These are phyloP conservation scores for Nasonia giraulti DNA, from an alignment of 1,140 invertebrate species.

Conservation along the genomic window DNA sequence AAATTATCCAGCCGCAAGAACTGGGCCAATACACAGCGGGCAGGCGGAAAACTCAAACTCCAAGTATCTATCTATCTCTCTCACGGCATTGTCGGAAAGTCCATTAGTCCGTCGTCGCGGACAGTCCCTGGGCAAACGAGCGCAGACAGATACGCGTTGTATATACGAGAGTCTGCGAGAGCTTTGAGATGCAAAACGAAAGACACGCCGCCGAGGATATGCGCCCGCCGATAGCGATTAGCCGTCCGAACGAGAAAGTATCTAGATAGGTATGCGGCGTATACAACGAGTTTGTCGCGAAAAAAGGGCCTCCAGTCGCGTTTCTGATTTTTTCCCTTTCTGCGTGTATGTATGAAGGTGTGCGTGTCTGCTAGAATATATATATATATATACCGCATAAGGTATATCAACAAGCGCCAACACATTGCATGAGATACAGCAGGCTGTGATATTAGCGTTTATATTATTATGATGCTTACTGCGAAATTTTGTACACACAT, in stretches of 20 bases:
- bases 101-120: background rate
- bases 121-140: background rate
- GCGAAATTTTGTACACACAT: no score
- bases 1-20: background rate
- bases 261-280: no score
- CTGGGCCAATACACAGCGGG: background rate
- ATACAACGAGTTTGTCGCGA: no score
- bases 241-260: background rate
- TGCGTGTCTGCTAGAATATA: background rate
- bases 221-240: background rate
- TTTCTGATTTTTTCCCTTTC: no score
- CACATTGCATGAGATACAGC: background rate
- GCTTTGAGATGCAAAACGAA: background rate
- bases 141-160: background rate
- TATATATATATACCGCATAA: no score
- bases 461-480: background rate
- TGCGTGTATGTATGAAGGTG: no score
- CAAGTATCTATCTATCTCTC: background rate
- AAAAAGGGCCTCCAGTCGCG: no score
- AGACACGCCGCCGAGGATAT: background rate
- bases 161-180: background rate
- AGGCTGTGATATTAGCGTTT: constrained; percentile 2
- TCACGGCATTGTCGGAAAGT: background rate
- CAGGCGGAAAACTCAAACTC: background rate
- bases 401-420: background rate